Evolutionary conservation across 37 sponge, comb jelly and placozoan genomes (phyloP), one percentile per base, ranked within the genome.

Genomic region (Theonella swinhoei): DNA sequence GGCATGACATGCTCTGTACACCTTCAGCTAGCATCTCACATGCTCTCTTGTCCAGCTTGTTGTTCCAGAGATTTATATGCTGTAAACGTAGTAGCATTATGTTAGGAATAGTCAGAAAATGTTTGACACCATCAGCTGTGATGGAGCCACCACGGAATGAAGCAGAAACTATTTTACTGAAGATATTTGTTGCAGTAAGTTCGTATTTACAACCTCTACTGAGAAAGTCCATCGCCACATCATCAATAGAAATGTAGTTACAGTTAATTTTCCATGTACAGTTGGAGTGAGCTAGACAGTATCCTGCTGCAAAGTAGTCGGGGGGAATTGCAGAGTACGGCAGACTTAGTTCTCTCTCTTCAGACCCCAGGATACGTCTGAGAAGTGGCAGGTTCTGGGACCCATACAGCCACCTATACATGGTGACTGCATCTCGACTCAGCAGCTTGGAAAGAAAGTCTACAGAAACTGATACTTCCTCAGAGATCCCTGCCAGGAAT

Each of bases 21-120:
- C 9, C 69, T 32, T 68, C 34, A 32, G 69, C 69, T 33, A 68
- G 69, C 69, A 68, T 22, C 33, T 68, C 69, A 68, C 69, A 68
- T 31, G 33, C 69, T 4, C 69, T 68, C 33, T 33, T 32, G 34
- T 68, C 69, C 69, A 68, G 69, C 34, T 68, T 68, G 69, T 3
- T 68, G 5, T 32, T 29, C 1, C 3, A 31, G 33, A 68, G 69
- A 32, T 68, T 3, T 31, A 68, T 29, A 20, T 4, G 9, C 30
- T 32, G 30, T 20, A 29, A 31, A 32, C 5, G 33, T 32, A 31
- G 69, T 68, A 68, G 69, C 20, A 68, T 32, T 28, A 20, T 22
- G 30, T 28, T 29, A 4, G 69, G 69, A 32, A 68, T 68, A 32
- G 9, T 68, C 34, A 68, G 20, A 68, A 68, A 68, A 33, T 28